Base-by-base conservation (phyloP, 1,140 invertebrate genomes). In the Drosophila quadrilineata region DNA sequence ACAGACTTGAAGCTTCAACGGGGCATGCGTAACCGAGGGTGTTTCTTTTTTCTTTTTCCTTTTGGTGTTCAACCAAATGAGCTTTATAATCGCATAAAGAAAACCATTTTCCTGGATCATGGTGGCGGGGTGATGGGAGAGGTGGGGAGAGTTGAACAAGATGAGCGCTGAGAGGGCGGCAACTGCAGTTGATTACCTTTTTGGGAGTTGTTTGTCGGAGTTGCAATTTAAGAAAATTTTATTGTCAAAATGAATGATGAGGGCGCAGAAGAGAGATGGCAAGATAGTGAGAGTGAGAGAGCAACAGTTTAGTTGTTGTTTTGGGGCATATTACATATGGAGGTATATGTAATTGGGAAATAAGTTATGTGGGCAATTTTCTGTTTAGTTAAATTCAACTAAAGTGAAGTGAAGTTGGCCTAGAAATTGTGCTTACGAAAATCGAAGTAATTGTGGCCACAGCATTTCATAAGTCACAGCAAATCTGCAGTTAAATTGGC, bases 11-110 rank as follows among this genome's bases (percentile, higher is more conserved):
- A 54, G 46, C 48, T 52, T 73, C 38, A 66, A 69, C 43, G 46
- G 41, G 77, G 50, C 60, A 74, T 79, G 77, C 79, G 79, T 82
- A 74, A 79, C 77, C 35, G 58, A 73, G 73, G 69, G 64, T 63
- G 77, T 76, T 72, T 75, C n/a, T n/a, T n/a, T n/a, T n/a, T n/a
- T n/a, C n/a, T n/a, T n/a, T n/a, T n/a, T n/a, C n/a, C n/a, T n/a
- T n/a, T 58, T 36, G 56, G 73, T 60, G 56, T 65, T 54, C 62
- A 59, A 40, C 40, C 38, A 66, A 66, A 66, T 62, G 57, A 24
- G 57, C 49, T 62, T 64, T 54, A 67, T 48, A 41, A 62, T n/a
- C n/a, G n/a, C n/a, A n/a, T n/a, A n/a, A n/a, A n/a, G n/a, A n/a
- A n/a, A n/a, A n/a, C n/a, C n/a, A n/a, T n/a, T n/a, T n/a, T n/a